phyloP scores from a whole-genome alignment of 1,140 invertebrate species.

The Ceratoteleas bidentatus region DNA sequence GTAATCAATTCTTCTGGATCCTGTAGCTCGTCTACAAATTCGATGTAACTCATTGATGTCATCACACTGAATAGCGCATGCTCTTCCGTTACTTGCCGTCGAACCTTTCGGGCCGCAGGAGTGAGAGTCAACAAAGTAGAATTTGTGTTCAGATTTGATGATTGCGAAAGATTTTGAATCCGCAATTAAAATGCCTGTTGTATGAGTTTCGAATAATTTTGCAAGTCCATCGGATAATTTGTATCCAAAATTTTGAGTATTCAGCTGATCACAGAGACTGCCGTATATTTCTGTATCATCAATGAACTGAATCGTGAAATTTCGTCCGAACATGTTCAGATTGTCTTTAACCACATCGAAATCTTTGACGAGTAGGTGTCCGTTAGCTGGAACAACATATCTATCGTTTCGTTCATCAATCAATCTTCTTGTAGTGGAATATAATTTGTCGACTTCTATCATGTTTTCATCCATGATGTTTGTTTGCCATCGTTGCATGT shows the following conservation, averaged over 20 bases:
- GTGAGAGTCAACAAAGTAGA: constrained; percentile 17
- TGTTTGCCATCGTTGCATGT: constrained; percentile 10
- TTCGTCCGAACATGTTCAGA: constrained; percentile 10
- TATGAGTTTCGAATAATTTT: constrained; percentile 27
- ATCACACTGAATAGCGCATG: constrained; percentile 28
- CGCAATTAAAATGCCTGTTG: constrained; percentile 31
- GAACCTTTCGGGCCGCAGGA: constrained; percentile 32
- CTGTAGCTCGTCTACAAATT: constrained; percentile 14
- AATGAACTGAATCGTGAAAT: constrained; percentile 7
- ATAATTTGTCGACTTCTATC: constrained; percentile 19
- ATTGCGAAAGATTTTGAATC: constrained; percentile 25
- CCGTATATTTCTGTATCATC: constrained; percentile 22
- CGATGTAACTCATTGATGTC: constrained; percentile 14
- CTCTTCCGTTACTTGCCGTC: constrained; percentile 23
- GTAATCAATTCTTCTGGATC: constrained; percentile 12
- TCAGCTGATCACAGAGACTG: constrained; percentile 11
- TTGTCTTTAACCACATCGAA: constrained; percentile 17
- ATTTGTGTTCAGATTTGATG: constrained; percentile 17
- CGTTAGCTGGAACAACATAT: constrained; percentile 8
- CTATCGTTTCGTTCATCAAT: neutral
- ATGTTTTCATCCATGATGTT: constrained; percentile 22
- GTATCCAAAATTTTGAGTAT: constrained; percentile 10
- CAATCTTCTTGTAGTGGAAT: neutral
- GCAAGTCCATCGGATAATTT: constrained; percentile 17
- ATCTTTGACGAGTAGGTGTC: constrained; percentile 14